Evolutionary conservation across 2,113 vertebrate genomes (phyloP).

Genomic region (Hucho hucho): DNA sequence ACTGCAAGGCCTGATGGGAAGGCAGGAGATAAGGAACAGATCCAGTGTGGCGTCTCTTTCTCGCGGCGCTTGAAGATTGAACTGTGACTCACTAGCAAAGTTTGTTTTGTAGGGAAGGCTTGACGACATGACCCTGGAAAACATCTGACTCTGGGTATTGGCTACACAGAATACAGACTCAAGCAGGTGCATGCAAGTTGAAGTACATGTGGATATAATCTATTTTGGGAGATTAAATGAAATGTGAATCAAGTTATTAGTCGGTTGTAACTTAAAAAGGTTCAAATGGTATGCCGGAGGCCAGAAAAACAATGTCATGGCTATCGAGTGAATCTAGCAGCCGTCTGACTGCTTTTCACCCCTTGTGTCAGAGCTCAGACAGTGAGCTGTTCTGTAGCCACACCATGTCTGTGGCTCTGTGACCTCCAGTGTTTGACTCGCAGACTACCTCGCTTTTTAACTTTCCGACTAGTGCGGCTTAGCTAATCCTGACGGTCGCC

Average conservation of each 20-base stretch:
- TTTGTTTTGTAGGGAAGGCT: conserved; percentile 46
- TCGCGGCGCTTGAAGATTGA: conserved; percentile 32
- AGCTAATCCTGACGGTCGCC: conserved; percentile 7
- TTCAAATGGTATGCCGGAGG: not conserved
- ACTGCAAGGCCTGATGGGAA: conserved; percentile 55
- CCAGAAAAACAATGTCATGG: not conserved
- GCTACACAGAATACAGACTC: not conserved
- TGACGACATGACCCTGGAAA: not conserved
- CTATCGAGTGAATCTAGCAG: not conserved
- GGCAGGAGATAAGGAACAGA: conserved; percentile 53
- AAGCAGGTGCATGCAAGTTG: not conserved
- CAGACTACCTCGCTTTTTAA: not conserved
- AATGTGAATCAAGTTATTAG: not conserved
- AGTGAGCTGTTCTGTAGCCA: not conserved
- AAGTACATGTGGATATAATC: too few species aligned
- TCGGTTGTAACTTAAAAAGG: not conserved
- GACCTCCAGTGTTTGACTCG: not conserved
- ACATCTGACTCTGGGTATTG: conserved; percentile 10
- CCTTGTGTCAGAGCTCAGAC: not conserved
- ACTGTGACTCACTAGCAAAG: conserved; percentile 28
- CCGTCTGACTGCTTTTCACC: not conserved
- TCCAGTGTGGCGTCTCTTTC: conserved; percentile 39
- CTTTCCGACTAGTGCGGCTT: not conserved
- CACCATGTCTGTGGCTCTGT: not conserved
- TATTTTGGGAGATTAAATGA: not conserved